A percentile compares a stretch with the other conserved stretches of the same genome.
These are phyloP conservation scores for Scrobipalpa atriplicella DNA, from an alignment of 2,888 invertebrate genomes.

Conservation along the genomic window DNA sequence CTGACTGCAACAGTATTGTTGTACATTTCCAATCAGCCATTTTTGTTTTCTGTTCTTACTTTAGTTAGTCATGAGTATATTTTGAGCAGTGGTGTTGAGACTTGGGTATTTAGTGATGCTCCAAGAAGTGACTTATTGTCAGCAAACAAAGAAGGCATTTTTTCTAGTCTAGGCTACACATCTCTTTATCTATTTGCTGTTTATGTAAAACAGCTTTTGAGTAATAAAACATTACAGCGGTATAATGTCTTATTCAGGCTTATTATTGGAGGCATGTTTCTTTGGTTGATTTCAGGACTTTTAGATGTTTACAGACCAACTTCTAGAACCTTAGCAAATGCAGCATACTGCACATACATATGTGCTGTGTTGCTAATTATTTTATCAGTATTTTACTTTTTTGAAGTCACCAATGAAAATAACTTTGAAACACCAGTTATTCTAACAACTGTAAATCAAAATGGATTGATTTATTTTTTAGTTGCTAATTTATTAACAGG, in stretches of 20 bases:
- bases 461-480: slow-evolving; percentile 93
- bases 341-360: slow-evolving; percentile 91
- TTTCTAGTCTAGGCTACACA: slow-evolving; percentile 92
- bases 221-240: slow-evolving; percentile 54
- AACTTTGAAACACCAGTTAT: slow-evolving; percentile 76
- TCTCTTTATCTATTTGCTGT: slow-evolving; percentile 91
- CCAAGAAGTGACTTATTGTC: slow-evolving; percentile 84
- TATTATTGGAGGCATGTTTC: slow-evolving; percentile 43
- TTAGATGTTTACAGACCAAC: slow-evolving; percentile 80
- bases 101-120: slow-evolving; percentile 86
- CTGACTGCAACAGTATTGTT: slow-evolving; percentile 85
- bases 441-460: slow-evolving; percentile 88
- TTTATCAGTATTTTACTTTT: slow-evolving; percentile 77
- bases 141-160: slow-evolving; percentile 96
- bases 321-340: slow-evolving; percentile 92
- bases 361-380: slow-evolving; percentile 84
- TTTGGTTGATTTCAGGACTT: slow-evolving; percentile 73
- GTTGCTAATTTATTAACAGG: slow-evolving; percentile 93
- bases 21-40: slow-evolving; percentile 75
- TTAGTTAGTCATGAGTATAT: slow-evolving; percentile 86
- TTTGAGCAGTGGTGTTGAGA: slow-evolving; percentile 84
- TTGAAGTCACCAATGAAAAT: slow-evolving; percentile 73
- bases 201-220: slow-evolving; percentile 82
- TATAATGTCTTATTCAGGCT: slow-evolving; percentile 45
- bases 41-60: slow-evolving; percentile 80